Evolutionary conservation across 2,113 vertebrate species (phyloP), one percentile per base, ranked within the genome.

Genomic region (Syrrhaptes paradoxus): DNA sequence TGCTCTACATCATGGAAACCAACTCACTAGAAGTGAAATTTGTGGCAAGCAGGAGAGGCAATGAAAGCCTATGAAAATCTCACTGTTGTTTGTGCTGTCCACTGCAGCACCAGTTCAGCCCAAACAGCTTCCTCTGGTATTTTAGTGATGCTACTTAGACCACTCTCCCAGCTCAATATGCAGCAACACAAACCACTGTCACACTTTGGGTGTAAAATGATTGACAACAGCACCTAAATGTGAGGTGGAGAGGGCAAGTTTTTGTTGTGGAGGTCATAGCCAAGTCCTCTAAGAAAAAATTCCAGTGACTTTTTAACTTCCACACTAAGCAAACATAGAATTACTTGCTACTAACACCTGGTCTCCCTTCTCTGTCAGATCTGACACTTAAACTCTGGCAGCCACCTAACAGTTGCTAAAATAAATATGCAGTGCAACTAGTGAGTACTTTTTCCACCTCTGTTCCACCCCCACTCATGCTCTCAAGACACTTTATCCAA

Each of bases 271-370:
- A 94, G 72, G 79, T 89, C 71, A 74, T 57, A 75, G 81, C 46
- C 90, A 92, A 96, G 59, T 80, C 71, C 65, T 87, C 59, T 77
- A 88, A 70, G 41, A 77, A 93, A 68, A 88, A 83, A 24, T 61
- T 54, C 76, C 65, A 67, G 13, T 55, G 26, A 86, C 26, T 46
- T 72, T 72, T 87, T 28, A 93, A 74, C 63, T 83, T 48, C 58
- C 38, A 38, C 52, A 32, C 36, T 93, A 85, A 71, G 52, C 77
- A 90, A 90, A 92, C 66, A 80, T 12, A 68, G 43, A 28, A 46
- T 54, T 54, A 74, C 57, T 55, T 65, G 26, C 61, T 90, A 31
- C 19, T 68, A 65, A 89, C 41, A 61, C 70, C 49, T 58, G n/a
- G n/a, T 59, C 74, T 88, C 79, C 49, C 22, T 66, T 62, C 49